A percentile compares a stretch with the other conserved stretches of the same genome.
These are phyloP conservation scores for Agrotis segetum DNA, from an alignment of 2,888 invertebrate genomes.

Conservation along the genomic window DNA sequence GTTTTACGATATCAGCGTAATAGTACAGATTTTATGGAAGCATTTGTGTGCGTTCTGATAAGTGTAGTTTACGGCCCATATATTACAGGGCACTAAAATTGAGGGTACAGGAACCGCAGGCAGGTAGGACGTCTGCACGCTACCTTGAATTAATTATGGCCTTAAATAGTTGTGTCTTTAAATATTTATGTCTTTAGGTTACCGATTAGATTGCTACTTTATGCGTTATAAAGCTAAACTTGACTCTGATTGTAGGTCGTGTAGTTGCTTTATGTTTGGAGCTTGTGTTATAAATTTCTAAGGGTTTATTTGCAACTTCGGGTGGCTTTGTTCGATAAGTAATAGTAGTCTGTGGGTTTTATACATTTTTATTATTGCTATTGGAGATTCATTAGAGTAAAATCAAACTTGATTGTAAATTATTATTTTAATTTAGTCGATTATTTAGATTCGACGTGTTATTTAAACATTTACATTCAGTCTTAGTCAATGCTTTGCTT, in stretches of 20 bases:
- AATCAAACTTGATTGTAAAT: too few species aligned
- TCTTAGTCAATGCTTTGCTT: too few species aligned
- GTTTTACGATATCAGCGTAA: conserved; percentile 48
- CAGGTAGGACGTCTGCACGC: conserved; percentile 65
- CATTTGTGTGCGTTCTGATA: conserved; percentile 82
- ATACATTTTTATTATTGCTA: background rate
- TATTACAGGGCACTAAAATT: conserved; percentile 81
- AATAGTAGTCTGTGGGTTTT: background rate
- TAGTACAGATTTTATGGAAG: conserved; percentile 75
- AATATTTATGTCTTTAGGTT: conserved; percentile 42
- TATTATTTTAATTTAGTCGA: too few species aligned
- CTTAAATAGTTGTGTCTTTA: conserved; percentile 51
- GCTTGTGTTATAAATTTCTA: conserved; percentile 18
- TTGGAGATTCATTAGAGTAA: background rate
- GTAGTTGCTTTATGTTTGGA: conserved; percentile 19
- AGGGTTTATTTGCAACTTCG: conserved; percentile 18
- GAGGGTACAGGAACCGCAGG: conserved; percentile 68
- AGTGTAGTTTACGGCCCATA: conserved; percentile 84
- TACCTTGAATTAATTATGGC: conserved; percentile 71
- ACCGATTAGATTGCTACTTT: conserved; percentile 53
- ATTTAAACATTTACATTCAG: too few species aligned
- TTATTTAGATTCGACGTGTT: too few species aligned
- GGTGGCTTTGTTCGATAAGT: conserved; percentile 14
- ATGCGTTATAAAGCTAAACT: conserved; percentile 34
- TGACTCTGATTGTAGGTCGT: conserved; percentile 31